phyloP scores from a whole-genome alignment of 2,888 invertebrate genomes.

The Formica aserva region DNA sequence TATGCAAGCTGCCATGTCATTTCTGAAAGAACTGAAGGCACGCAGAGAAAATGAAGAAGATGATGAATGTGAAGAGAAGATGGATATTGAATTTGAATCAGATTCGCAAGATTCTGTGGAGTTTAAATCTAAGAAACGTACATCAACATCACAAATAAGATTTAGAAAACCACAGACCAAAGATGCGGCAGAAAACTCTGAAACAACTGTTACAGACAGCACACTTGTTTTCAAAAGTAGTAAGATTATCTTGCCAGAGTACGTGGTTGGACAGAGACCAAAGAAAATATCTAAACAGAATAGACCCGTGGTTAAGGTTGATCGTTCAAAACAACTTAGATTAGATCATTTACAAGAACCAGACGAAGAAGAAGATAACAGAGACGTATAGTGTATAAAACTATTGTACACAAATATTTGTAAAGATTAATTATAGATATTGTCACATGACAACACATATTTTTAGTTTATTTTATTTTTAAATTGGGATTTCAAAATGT shows the following conservation, averaged over 20 bases:
- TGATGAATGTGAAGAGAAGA: conserved; percentile 66
- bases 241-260: conserved; percentile 93
- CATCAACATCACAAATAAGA: conserved; percentile 65
- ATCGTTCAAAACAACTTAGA: conserved; percentile 84
- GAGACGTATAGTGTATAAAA: conserved; percentile 6
- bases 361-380: conserved; percentile 85
- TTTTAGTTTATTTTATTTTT: not conserved
- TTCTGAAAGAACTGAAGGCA: conserved; percentile 90
- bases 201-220: conserved; percentile 70
- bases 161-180: conserved; percentile 76
- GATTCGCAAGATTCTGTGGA: conserved; percentile 9
- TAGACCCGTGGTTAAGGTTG: conserved; percentile 64
- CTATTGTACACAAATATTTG: not conserved
- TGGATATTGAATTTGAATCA: conserved; percentile 72
- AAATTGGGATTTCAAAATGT: not conserved
- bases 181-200: not conserved
- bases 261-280: conserved; percentile 90
- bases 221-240: conserved; percentile 89
- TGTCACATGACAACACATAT: too few relatives aligned
- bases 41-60: conserved; percentile 81
- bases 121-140: conserved; percentile 65
- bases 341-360: conserved; percentile 87
- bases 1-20: conserved; percentile 92
- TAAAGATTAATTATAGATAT: not conserved
- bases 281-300: conserved; percentile 84